A percentile compares a stretch with the other conserved stretches of the same genome.
Conservation (phyloP, 2,797 vertebrate species). For the Artibeus jamaicensis region DNA sequence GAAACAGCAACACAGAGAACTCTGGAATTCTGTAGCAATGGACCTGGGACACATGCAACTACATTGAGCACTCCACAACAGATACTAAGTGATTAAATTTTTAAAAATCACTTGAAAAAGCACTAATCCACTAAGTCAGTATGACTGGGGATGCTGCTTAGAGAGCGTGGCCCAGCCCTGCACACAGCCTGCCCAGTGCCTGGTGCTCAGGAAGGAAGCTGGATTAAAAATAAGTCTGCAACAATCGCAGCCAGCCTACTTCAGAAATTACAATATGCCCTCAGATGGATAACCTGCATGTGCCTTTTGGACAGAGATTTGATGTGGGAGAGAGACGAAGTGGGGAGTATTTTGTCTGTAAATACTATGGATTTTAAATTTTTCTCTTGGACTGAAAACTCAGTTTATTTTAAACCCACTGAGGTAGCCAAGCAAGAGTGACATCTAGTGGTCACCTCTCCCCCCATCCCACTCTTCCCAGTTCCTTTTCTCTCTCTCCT, state of each 20-base stretch:
- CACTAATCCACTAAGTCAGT: background rate
- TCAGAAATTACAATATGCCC: background rate
- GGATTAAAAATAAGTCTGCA: background rate
- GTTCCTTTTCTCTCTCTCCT: background rate
- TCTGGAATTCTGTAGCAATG: background rate
- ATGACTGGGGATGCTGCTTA: background rate
- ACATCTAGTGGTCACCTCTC: conserved; percentile 78
- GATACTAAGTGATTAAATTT: background rate
- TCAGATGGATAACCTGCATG: background rate
- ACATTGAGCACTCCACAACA: background rate
- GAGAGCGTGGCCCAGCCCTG: background rate
- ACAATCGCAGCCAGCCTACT: background rate
- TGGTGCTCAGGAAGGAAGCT: background rate
- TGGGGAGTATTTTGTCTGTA: background rate
- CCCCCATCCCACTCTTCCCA: too few relatives aligned
- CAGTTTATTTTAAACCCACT: background rate
- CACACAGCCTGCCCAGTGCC: background rate
- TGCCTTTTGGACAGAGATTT: background rate
- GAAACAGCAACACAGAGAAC: background rate
- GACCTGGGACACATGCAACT: background rate
- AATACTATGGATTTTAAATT: background rate
- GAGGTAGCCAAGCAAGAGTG: conserved; percentile 69
- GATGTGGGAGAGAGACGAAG: background rate
- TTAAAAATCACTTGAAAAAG: background rate
- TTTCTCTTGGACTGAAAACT: background rate